Evolutionary conservation across 2,113 vertebrate species (phyloP).

Genomic region (Mirounga angustirostris): DNA sequence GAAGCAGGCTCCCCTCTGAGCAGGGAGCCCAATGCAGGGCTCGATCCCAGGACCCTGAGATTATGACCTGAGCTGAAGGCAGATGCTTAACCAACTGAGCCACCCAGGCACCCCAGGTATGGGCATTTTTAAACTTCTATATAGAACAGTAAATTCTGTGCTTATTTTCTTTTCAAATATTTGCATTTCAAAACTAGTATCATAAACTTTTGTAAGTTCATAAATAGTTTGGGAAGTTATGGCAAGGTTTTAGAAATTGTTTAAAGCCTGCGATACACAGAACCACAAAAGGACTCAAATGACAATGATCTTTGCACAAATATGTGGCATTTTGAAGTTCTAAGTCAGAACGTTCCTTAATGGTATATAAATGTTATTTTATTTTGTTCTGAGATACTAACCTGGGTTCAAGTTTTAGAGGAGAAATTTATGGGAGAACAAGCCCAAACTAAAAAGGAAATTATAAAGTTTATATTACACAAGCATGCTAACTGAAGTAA

Average conservation of each 20-base stretch:
- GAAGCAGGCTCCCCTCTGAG: too few relatives aligned
- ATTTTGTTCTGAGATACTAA: not conserved
- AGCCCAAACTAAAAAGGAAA: not conserved
- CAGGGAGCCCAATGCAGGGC: not conserved
- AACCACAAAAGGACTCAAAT: not conserved
- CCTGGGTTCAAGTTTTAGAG: not conserved
- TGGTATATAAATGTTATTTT: not conserved
- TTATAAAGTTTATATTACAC: not conserved
- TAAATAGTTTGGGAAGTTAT: not conserved
- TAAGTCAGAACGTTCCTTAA: not conserved
- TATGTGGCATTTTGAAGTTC: not conserved
- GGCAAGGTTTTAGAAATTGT: not conserved
- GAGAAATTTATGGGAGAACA: not conserved
- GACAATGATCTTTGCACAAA: not conserved
- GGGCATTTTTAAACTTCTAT: not conserved
- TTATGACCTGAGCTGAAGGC: too few relatives aligned
- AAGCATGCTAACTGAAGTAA: too few relatives aligned
- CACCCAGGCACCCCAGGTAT: too few relatives aligned
- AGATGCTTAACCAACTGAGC: too few relatives aligned
- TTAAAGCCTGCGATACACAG: not conserved
- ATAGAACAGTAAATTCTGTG: not conserved
- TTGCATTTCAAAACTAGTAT: not conserved
- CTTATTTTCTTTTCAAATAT: constrained; percentile 11
- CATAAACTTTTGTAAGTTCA: not conserved
- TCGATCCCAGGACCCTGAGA: too few relatives aligned